phyloP scores from a whole-genome alignment of 2,113 vertebrate species.

The Cryptomyrus ogoouensis region DNA sequence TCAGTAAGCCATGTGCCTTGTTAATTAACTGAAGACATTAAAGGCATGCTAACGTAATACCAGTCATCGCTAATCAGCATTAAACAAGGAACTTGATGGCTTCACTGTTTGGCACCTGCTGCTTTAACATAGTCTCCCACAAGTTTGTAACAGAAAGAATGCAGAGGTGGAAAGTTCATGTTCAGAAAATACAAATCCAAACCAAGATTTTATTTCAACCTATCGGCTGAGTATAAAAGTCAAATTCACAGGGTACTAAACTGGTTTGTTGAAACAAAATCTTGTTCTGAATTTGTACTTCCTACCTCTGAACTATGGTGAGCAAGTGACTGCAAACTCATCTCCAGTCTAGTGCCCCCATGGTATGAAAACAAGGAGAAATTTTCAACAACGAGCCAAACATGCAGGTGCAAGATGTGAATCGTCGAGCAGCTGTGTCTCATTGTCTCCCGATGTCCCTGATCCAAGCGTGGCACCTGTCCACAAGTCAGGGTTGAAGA shows the following conservation, averaged over 20 bases:
- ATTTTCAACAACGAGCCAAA: background rate
- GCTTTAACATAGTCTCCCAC: slow-evolving; percentile 9
- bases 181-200: background rate
- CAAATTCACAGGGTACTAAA: background rate
- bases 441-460: background rate
- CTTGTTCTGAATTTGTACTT: background rate
- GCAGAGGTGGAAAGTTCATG: background rate
- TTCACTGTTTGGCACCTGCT: slow-evolving; percentile 24
- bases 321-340: background rate
- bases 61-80: slow-evolving; percentile 33
- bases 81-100: slow-evolving; percentile 30
- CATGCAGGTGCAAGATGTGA: background rate
- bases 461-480: background rate
- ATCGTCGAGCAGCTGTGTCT: background rate
- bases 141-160: background rate
- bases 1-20: slow-evolving; percentile 25
- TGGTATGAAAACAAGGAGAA: background rate
- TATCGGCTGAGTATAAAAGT: background rate
- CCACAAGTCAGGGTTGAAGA: background rate
- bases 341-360: background rate
- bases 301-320: background rate
- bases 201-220: background rate
- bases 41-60: slow-evolving; percentile 34
- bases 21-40: slow-evolving; percentile 40
- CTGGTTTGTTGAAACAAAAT: background rate